Conservation (phyloP, 2,797 vertebrate genomes). For the Melanogrammus aeglefinus region DNA sequence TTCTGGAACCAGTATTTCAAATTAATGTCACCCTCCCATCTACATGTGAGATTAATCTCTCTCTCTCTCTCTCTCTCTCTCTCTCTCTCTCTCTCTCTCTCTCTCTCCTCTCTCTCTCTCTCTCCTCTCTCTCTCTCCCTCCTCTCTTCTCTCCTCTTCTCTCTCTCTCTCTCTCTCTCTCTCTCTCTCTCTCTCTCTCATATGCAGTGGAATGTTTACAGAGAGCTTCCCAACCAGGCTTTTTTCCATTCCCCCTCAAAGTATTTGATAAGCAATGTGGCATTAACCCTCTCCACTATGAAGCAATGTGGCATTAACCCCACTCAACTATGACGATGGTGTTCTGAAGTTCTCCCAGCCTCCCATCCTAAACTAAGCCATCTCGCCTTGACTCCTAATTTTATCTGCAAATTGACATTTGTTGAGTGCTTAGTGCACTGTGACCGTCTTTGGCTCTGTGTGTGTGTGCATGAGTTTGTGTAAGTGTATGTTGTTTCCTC, state of each 20-base stretch:
- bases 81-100: not conserved
- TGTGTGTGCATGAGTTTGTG: not conserved
- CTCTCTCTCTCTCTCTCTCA: not conserved
- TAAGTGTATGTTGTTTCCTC: not conserved
- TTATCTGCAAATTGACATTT: not conserved
- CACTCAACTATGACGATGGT: too few species aligned
- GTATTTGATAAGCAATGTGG: not conserved
- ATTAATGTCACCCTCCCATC: too few species aligned
- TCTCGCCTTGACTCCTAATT: not conserved
- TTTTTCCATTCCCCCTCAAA: not conserved
- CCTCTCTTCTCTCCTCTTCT: too few species aligned
- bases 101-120: not conserved
- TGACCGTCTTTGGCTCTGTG: not conserved
- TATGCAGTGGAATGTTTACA: not conserved
- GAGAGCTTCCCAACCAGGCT: not conserved
- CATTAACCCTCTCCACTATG: not conserved
- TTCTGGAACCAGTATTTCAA: too few species aligned
- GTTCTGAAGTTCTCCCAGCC: too few species aligned
- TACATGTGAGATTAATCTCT: not conserved
- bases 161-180: not conserved
- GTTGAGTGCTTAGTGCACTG: not conserved
- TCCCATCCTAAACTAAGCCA: not conserved
- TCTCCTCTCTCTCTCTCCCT: not conserved
- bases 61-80: not conserved
- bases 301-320: not conserved